Percentiles rank a stretch among this genome's conserved stretches.
Evolutionary conservation across 2,797 vertebrate species (phyloP).

Genomic region (Urocyon cinereoargenteus): DNA sequence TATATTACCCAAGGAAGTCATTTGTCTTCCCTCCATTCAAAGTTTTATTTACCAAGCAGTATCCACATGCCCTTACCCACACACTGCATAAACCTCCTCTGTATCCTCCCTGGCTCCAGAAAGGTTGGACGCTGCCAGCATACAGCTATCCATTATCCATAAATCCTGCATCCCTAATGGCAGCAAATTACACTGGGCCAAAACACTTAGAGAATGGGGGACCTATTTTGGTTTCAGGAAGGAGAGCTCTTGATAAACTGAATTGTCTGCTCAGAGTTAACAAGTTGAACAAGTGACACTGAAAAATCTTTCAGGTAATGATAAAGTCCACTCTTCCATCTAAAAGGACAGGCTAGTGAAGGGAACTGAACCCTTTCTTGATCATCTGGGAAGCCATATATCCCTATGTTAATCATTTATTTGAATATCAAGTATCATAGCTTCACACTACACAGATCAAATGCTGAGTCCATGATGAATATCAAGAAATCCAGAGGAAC

Average conservation of each 20-base stretch:
- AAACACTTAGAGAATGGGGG: neutral
- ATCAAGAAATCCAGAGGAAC: neutral
- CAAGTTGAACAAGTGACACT: neutral
- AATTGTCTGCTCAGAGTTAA: conserved; percentile 28
- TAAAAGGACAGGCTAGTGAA: neutral
- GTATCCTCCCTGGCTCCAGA: neutral
- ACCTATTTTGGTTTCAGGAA: neutral
- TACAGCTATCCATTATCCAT: neutral
- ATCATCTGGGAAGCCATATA: neutral
- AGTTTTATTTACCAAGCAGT: neutral
- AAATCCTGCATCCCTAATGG: neutral
- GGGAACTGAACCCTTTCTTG: neutral
- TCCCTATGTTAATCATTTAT: neutral
- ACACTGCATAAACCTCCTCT: neutral
- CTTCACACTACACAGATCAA: neutral
- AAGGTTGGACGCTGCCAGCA: neutral
- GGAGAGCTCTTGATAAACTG: conserved; percentile 21
- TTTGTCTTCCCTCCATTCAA: neutral
- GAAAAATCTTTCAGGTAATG: neutral
- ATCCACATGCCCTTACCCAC: neutral
- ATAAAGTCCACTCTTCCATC: neutral
- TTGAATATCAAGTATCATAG: neutral
- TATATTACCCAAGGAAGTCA: neutral
- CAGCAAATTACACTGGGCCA: neutral
- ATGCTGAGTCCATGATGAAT: neutral